Evolutionary conservation across 2,113 vertebrate species (phyloP), one percentile per base, ranked within the genome.

Genomic region (Oenanthe melanoleuca): DNA sequence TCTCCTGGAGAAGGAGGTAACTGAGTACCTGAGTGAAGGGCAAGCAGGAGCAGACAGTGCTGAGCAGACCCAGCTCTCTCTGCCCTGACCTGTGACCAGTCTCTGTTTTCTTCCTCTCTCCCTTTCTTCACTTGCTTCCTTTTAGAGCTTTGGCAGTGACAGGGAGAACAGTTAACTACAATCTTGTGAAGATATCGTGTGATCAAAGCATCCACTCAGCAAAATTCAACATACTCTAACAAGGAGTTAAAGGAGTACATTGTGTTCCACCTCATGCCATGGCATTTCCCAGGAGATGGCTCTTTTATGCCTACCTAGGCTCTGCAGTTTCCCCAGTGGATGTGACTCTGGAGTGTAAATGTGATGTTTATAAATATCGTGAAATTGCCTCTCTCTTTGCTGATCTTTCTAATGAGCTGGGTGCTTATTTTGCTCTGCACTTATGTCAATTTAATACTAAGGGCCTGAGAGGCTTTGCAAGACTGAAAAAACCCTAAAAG

Each of bases 221-320:
- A 3, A 52, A 86, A 63, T 23, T 80, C 26, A 31, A 0, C 11
- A 4, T 28, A 14, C 14, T 52, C 53, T 38, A 45, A 57, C 0
- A 0, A 75, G 55, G 26, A 40, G 12, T 42, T 45, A 9, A 2
- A 59, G 38, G 31, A 23, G 4, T n/a, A 22, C 3, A 1, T 57
- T 61, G 52, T 55, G 80, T 74, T 13, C 29, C 38, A 19, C 44
- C 47, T 61, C 21, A 9, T 22, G 56, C 45, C 26, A 14, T 22
- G 33, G 38, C 34, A 59, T 50, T 59, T 86, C 38, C 34, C 33
- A 20, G 72, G 75, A 92, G 18, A 47, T 14, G 33, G 24, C 16
- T 19, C 34, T 86, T 87, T 67, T 14, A 25, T 56, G n/a, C 13
- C 61, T 34, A 0, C 31, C 31, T 60, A n/a, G 15, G 8, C 45